These are phyloP conservation scores for Nothura maculosa DNA, from an alignment of 2,797 vertebrate genomes.

Conservation along the genomic window DNA sequence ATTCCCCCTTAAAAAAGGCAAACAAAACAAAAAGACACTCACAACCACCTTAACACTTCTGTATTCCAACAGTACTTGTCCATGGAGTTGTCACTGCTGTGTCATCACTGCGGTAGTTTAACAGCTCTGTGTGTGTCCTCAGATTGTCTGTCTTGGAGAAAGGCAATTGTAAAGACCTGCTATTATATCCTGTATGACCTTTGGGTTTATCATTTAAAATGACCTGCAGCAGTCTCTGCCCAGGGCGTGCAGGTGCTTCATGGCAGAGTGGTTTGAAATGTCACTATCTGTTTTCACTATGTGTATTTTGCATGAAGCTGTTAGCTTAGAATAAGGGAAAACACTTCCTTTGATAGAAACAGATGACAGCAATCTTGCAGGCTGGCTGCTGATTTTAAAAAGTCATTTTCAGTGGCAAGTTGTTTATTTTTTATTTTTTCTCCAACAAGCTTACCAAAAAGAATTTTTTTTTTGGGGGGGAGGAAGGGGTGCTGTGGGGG, in stretches of 20 bases:
- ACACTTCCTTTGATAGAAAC: background rate
- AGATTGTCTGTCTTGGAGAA: conserved; percentile 52
- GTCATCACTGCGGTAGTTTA: background rate
- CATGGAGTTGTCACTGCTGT: background rate
- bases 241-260: background rate
- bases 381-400: background rate
- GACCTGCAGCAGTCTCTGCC: conserved; percentile 49
- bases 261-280: background rate
- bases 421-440: background rate
- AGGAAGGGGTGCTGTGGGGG: no score
- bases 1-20: background rate
- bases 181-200: conserved; percentile 36
- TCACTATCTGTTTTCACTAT: conserved; percentile 22
- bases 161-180: conserved; percentile 11
- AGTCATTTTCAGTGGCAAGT: background rate
- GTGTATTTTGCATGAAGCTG: background rate
- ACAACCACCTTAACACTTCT: background rate
- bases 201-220: conserved; percentile 63
- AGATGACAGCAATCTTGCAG: background rate
- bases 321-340: background rate
- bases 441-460: background rate
- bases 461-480: background rate
- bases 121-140: background rate
- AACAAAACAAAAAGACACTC: no score
- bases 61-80: background rate